These are phyloP conservation scores for Caenorhabditis angaria DNA, from an alignment of 2,888 invertebrate species.

Conservation along the genomic window DNA sequence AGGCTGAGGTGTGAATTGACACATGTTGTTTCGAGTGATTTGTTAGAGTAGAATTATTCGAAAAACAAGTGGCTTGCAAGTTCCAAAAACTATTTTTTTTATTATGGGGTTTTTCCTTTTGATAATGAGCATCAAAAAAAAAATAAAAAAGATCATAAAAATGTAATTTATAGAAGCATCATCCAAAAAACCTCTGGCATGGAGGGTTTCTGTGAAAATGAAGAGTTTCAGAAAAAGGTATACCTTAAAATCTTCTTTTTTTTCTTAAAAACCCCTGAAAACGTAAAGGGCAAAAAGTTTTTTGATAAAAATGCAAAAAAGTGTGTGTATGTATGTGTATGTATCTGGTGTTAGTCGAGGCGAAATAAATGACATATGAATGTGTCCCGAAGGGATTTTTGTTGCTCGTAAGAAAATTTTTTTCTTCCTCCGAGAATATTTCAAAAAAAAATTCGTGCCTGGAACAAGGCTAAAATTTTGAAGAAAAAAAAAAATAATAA, in stretches of 20 bases:
- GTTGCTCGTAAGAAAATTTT: neutral
- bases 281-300: neutral
- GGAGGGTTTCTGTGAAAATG: too few species aligned
- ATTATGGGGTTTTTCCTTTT: too few species aligned
- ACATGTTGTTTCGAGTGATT: neutral
- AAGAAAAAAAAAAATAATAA: slow-evolving; percentile 6
- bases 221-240: too few species aligned
- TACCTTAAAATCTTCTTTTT: neutral
- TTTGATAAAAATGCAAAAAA: slow-evolving; percentile 19
- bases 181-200: too few species aligned
- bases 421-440: neutral
- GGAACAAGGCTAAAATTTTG: neutral
- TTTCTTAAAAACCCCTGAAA: neutral
- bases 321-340: slow-evolving; percentile 6
- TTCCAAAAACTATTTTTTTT: too few species aligned
- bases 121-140: too few species aligned
- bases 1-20: slow-evolving; percentile 4
- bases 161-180: too few species aligned
- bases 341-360: slow-evolving; percentile 7
- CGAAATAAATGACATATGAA: slow-evolving; percentile 44
- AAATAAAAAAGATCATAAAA: too few species aligned
- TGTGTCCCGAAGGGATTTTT: slow-evolving; percentile 27
- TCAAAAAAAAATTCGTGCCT: neutral
- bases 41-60: neutral
- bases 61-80: neutral